phyloP scores from a whole-genome alignment of 1,140 invertebrate species.

The Halictus rubicundus region DNA sequence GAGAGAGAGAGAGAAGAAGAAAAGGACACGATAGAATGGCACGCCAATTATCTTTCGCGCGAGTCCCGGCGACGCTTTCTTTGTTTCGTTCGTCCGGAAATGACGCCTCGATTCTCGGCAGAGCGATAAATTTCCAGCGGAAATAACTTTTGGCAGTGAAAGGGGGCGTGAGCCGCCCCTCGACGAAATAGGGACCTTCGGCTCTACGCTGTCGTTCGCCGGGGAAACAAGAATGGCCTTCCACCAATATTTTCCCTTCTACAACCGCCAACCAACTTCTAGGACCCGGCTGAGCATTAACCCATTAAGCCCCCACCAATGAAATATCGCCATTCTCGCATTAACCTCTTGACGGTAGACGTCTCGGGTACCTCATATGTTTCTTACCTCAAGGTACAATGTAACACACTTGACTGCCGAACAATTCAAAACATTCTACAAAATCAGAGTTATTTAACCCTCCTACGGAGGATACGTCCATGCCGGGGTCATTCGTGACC shows the following conservation, averaged over 20 bases:
- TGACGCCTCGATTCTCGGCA: constrained; percentile 66
- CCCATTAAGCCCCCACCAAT: neutral
- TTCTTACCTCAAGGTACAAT: too few species aligned
- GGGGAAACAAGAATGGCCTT: constrained; percentile 16
- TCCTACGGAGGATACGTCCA: too few species aligned
- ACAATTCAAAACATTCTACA: too few species aligned
- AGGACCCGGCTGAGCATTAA: neutral
- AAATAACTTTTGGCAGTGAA: constrained; percentile 66
- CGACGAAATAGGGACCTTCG: constrained; percentile 21
- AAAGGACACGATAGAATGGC: constrained; percentile 48
- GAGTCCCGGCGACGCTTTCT: constrained; percentile 48
- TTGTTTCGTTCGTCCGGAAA: constrained; percentile 63
- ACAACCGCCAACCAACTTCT: neutral
- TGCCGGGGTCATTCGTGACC: too few species aligned
- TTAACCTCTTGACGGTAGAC: too few species aligned
- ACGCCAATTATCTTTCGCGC: constrained; percentile 61
- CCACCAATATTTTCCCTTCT: neutral
- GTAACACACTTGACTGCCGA: too few species aligned
- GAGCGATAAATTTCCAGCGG: constrained; percentile 65
- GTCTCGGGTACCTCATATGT: too few species aligned
- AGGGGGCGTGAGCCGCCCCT: constrained; percentile 25
- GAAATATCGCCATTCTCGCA: too few species aligned
- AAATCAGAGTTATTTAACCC: too few species aligned
- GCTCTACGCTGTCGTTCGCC: neutral
- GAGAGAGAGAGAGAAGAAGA: neutral